Evolutionary conservation across 2,113 vertebrate genomes (phyloP).

Genomic region (Scolopax mira): DNA sequence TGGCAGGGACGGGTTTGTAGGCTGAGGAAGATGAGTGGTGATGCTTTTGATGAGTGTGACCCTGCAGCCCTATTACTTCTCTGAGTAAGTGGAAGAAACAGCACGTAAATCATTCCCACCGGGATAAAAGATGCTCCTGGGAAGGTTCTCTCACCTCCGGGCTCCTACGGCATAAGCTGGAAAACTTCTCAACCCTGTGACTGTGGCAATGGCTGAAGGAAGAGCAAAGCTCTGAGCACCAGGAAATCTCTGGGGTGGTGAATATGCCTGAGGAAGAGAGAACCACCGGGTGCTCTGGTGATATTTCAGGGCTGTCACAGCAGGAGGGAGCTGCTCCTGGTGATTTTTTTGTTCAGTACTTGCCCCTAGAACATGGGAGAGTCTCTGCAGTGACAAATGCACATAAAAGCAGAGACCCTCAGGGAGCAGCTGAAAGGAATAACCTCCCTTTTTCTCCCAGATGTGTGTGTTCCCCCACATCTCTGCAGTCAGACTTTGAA

Average conservation of each 20-base stretch:
- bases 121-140: not conserved
- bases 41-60: not conserved
- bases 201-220: not conserved
- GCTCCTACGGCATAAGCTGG: not conserved
- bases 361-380: not conserved
- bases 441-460: not conserved
- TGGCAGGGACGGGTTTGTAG: not conserved
- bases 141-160: not conserved
- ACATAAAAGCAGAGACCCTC: not conserved
- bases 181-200: not conserved
- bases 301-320: not conserved
- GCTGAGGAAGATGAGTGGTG: not conserved
- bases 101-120: not conserved
- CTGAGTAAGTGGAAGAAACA: not conserved
- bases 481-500: not conserved
- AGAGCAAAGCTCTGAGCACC: not conserved
- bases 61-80: not conserved
- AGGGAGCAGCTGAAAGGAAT: not conserved
- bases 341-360: not conserved
- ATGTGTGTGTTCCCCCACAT: not conserved
- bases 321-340: not conserved
- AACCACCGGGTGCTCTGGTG: not conserved
- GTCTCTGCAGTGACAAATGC: fast-evolving
- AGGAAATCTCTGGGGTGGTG: not conserved
- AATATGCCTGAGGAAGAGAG: not conserved